A percentile compares a stretch with the other conserved stretches of the same genome.
These are phyloP conservation scores for Paralvinella palmiformis DNA, from an alignment of 1,140 invertebrate genomes.

Conservation along the genomic window DNA sequence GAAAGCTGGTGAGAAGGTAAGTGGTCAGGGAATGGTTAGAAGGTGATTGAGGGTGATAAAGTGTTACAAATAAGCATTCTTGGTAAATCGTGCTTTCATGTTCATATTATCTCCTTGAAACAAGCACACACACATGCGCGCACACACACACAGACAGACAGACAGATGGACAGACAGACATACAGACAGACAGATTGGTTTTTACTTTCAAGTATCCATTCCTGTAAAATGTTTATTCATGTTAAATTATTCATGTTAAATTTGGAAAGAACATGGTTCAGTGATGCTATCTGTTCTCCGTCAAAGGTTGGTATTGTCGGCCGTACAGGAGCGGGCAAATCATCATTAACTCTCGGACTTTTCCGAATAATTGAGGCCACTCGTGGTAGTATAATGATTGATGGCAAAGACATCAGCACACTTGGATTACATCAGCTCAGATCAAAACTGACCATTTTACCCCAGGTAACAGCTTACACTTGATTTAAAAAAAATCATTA, in stretches of 20 bases:
- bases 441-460: slow-evolving; percentile 46
- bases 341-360: slow-evolving; percentile 54
- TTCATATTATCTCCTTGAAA: neutral
- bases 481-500: neutral
- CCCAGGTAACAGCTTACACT: slow-evolving; percentile 34
- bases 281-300: no score
- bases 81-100: neutral
- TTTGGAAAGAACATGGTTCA: no score
- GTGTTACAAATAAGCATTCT: no score
- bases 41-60: no score
- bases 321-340: slow-evolving; percentile 52
- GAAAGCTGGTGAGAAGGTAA: slow-evolving; percentile 28
- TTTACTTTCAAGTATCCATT: no score
- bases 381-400: slow-evolving; percentile 42
- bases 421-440: slow-evolving; percentile 44
- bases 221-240: no score
- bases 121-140: no score
- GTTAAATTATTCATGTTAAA: no score
- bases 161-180: no score
- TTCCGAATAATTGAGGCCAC: slow-evolving; percentile 55
- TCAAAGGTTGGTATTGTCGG: slow-evolving; percentile 40
- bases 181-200: no score
- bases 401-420: slow-evolving; percentile 36
- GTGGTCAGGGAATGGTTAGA: neutral
- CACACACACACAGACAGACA: no score